A percentile compares a stretch with the other conserved stretches of the same genome.
phyloP scores from a whole-genome alignment of 1,140 invertebrate genomes.

The Teleogryllus occipitalis region DNA sequence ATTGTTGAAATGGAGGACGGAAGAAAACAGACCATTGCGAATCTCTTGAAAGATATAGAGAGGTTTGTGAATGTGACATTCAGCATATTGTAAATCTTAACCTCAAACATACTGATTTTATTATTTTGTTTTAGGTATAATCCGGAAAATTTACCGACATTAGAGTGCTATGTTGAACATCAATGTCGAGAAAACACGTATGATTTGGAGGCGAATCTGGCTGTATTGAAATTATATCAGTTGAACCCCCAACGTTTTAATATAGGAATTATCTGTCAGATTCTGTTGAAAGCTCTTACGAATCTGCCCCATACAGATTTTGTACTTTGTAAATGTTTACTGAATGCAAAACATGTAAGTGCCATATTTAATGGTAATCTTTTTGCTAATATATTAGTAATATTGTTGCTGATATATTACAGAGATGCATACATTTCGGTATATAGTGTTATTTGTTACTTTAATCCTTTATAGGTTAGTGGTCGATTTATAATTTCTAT shows the following conservation, averaged over 20 bases:
- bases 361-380: not conserved
- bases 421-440: too few species aligned
- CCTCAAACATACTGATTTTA: constrained; percentile 15
- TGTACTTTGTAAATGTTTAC: constrained; percentile 89
- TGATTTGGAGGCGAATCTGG: constrained; percentile 92
- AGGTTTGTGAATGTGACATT: not conserved
- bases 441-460: too few species aligned
- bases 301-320: constrained; percentile 97
- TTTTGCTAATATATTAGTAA: not conserved
- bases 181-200: constrained; percentile 90
- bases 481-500: too few species aligned
- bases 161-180: constrained; percentile 88
- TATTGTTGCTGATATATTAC: not conserved
- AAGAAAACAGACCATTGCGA: not conserved
- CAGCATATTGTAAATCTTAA: too few species aligned
- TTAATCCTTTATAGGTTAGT: too few species aligned
- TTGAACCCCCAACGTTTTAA: constrained; percentile 88
- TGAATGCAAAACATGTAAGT: constrained; percentile 75
- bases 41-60: not conserved
- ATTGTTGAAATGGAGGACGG: not conserved
- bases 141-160: constrained; percentile 78
- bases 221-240: constrained; percentile 85
- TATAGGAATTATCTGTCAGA: constrained; percentile 69
- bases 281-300: constrained; percentile 88
- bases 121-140: constrained; percentile 66